Percentiles rank a stretch among this genome's conserved stretches.
Conservation (phyloP, 2,888 invertebrate species). For the Tanypteryx hageni region DNA sequence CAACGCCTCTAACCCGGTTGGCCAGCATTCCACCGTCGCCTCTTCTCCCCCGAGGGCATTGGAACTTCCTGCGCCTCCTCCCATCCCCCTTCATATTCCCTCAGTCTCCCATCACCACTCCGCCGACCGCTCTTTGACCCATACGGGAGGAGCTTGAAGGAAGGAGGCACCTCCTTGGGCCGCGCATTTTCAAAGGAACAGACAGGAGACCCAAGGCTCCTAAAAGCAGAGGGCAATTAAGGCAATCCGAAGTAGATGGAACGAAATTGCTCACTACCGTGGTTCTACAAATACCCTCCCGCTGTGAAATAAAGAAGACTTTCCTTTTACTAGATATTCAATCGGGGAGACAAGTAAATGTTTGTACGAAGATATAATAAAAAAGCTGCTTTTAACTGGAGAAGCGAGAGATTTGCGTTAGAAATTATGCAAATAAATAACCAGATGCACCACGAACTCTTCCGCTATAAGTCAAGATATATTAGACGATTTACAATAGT, state of each 20-base stretch:
- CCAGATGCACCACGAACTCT: no score
- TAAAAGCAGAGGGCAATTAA: neutral
- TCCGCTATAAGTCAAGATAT: no score
- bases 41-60: constrained; percentile 16
- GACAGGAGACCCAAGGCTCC: neutral
- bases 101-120: neutral
- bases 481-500: no score
- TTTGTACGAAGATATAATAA: neutral
- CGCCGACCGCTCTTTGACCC: constrained; percentile 25
- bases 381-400: no score
- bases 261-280: neutral
- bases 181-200: neutral
- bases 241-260: neutral
- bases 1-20: constrained; percentile 35
- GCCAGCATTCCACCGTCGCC: constrained; percentile 21
- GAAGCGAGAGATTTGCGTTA: no score
- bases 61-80: neutral
- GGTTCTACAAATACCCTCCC: neutral
- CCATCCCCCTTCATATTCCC: neutral
- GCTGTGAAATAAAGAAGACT: neutral
- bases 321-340: neutral
- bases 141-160: constrained; percentile 19
- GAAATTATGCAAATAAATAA: no score
- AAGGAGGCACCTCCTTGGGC: neutral
- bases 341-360: neutral